Percentiles rank a stretch among this genome's conserved stretches.
phyloP scores from a whole-genome alignment of 2,113 vertebrate species.

The Archocentrus centrarchus region DNA sequence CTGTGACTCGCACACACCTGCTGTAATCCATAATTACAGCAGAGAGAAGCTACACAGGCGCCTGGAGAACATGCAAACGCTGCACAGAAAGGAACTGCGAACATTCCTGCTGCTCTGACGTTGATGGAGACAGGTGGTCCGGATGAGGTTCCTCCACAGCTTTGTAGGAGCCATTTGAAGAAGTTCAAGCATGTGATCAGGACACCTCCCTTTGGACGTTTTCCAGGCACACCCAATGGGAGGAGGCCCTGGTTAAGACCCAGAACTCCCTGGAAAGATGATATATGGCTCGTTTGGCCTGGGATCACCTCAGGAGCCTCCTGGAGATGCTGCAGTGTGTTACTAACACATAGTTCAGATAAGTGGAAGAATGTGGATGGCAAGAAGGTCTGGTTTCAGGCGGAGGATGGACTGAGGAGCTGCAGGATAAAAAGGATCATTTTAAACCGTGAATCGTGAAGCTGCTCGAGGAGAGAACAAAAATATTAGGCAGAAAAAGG shows the following conservation, averaged over 20 bases:
- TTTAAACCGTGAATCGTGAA: too few relatives aligned
- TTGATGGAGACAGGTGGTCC: background rate
- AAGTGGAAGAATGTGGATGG: background rate
- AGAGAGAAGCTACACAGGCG: too few relatives aligned
- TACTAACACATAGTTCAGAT: background rate
- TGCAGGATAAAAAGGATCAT: too few relatives aligned
- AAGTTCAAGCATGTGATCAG: background rate
- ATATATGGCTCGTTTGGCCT: background rate
- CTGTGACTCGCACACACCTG: too few relatives aligned
- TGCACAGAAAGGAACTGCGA: background rate
- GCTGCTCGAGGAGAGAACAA: background rate
- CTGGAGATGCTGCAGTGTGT: background rate
- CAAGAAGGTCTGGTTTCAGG: too few relatives aligned
- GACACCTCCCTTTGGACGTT: background rate
- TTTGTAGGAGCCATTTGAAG: too few relatives aligned
- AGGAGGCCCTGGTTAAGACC: background rate
- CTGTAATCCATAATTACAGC: background rate
- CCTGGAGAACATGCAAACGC: background rate
- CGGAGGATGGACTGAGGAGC: accelerated
- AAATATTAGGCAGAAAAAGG: accelerated
- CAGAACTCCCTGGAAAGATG: background rate
- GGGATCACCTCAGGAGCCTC: accelerated
- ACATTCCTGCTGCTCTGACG: background rate
- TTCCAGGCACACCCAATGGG: background rate
- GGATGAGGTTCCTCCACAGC: background rate